Base-by-base conservation (phyloP, 30 jellyfish, hydroid and myxozoan genomes). In the Sanderia malayensis region DNA sequence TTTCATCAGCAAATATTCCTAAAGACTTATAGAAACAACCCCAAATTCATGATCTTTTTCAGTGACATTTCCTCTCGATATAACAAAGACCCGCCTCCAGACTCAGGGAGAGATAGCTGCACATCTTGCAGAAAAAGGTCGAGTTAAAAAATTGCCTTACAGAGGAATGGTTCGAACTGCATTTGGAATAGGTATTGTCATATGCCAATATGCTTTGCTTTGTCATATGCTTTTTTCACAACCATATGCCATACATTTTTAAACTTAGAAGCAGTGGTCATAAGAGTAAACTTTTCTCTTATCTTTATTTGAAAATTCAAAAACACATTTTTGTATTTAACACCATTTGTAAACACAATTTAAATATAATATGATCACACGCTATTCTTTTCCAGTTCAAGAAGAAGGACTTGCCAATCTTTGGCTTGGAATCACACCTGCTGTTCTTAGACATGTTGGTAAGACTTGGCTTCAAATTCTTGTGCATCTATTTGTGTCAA, bases 381-480 rank as follows among this genome's bases (percentile, higher is more conserved):
- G 52, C 52, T 13, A 37, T 37, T 37, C 30, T 49, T 37, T 80
- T 46, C 8, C 58, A 89, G 97, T 77, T 9, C 70, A 52, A 0
- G 97, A 89, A 37, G 97, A 89, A 71, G 97, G 97, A 20, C 27
- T 89, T 4, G 2, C 71, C 0, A 82, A 81, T 20, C 47, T 89
- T 44, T 89, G 97, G 97, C 95, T 70, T 33, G 97, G 97, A 22
- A 34, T 89, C 19, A 64, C 95, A 30, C 95, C 97, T 27, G 97
- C 97, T 18, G 85, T 89, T 29, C 84, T 89, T 10, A 55, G 97
- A 53, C 97, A 89, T 75, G 88, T 89, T 57, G 97, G 97, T 89
- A 64, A 26, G 97, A n/a, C n/a, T n/a, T n/a, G n/a, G n/a, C n/a
- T n/a, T n/a, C n/a, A n/a, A n/a, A n/a, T n/a, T n/a, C n/a, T n/a